phyloP scores from a whole-genome alignment of 35 echinoderm and acorn worm species.

The Nesometra sesokonis region DNA sequence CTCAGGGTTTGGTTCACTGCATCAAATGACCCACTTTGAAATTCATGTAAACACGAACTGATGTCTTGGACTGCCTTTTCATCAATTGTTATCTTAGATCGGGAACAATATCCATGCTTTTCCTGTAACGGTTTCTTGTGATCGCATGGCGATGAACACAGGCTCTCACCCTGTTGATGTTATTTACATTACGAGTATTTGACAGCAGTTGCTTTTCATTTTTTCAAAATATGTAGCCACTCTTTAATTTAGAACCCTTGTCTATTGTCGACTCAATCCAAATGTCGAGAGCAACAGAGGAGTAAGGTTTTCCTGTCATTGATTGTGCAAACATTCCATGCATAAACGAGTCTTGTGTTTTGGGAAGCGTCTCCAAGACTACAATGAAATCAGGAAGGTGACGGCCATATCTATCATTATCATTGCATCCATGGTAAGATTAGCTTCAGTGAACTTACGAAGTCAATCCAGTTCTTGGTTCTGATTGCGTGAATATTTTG shows the following conservation, averaged over 20 bases:
- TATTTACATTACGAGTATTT: conserved; percentile 28
- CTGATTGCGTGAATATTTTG: conserved; percentile 49
- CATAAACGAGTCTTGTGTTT: no score
- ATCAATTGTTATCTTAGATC: conserved; percentile 11
- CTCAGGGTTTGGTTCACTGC: conserved; percentile 2
- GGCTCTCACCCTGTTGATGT: conserved; percentile 28
- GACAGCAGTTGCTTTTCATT: conserved; percentile 46
- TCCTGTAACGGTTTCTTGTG: background rate
- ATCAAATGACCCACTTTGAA: background rate
- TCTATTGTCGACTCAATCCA: background rate
- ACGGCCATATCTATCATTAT: conserved; percentile 43
- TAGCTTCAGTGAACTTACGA: conserved; percentile 21
- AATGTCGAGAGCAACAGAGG: background rate
- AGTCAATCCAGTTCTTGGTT: conserved; percentile 22
- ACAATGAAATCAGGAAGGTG: conserved; percentile 47
- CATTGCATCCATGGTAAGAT: conserved; percentile 14
- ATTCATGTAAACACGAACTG: conserved; percentile 21
- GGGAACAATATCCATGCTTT: conserved; percentile 25
- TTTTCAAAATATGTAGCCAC: conserved; percentile 12
- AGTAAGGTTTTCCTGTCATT: background rate
- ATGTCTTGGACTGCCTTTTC: conserved; percentile 24
- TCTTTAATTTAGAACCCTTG: background rate
- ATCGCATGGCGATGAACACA: conserved; percentile 32
- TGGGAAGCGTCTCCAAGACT: conserved; percentile 26
- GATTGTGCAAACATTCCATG: background rate